Evolutionary conservation across 2,888 invertebrate species (phyloP), one percentile per base, ranked within the genome.

Genomic region (Pristionchus fissidentatus): DNA sequence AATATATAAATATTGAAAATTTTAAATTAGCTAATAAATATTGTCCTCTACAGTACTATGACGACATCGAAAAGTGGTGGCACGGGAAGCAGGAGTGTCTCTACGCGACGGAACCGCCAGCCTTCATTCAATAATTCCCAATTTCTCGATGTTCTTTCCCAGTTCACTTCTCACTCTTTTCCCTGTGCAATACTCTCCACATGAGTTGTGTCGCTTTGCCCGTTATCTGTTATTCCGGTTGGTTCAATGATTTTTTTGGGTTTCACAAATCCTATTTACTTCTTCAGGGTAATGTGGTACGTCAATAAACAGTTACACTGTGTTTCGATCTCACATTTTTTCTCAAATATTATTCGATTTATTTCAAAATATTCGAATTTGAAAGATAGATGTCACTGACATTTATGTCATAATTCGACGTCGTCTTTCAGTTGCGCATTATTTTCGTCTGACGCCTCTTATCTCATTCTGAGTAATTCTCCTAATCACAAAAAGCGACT

Each of bases 41-140:
- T 70, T 3, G 8, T 22, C 22, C 35, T 38, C 38, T 29, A 22
- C 52, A 79, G 80, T 8, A 29, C 26, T 86, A 86, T 60, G 32
- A 38, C 22, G 84, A 85, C 78, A 55, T 86, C 32, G 81, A 85
- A 22, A 22, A 57, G 13, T 85, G 85, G 85, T 85, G 85, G 85
- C 84, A 84, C 75, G 80, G 62, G 2, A 43, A 29, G 46, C 43
- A 62, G 22, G 80, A 81, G 38, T 81, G 80, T 41, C 32, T 43
- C 32, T 43, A 52, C 10, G 57, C 22, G 13, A 22, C 55, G 10
- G 15, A 38, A 13, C 38, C 10, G 4, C 38, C 79, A 35, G 43
- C 79, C 0, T 77, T 77, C 75, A 46, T 77, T 8, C 75, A 77
- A 32, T 55, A 29, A 49, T 55, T 32, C 35, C 22, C 32, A 26